These are phyloP conservation scores for Leptopilina clavipes DNA, from an alignment of 1,140 invertebrate species.

Conservation along the genomic window DNA sequence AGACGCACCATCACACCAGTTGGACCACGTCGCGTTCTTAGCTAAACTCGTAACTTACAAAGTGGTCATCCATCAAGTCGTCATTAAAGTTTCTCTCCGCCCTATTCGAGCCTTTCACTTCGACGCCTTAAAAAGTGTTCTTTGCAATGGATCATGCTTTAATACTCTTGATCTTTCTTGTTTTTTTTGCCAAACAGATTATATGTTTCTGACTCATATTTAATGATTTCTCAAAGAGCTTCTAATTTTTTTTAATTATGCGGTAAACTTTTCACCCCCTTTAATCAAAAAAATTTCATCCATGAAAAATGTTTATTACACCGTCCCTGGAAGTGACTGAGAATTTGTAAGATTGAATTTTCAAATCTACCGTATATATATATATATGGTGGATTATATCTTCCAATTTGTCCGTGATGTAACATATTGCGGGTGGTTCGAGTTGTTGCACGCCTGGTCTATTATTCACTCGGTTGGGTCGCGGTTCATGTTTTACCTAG, in stretches of 20 bases:
- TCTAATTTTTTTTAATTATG: too few relatives aligned
- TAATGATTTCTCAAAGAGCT: too few relatives aligned
- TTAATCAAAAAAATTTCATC: too few relatives aligned
- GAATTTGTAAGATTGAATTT: neutral
- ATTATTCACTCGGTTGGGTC: constrained; percentile 51
- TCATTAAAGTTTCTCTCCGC: constrained; percentile 1
- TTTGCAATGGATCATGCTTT: neutral
- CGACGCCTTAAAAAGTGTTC: neutral
- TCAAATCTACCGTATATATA: neutral
- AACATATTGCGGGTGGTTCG: constrained; percentile 45
- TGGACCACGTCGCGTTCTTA: neutral
- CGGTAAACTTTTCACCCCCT: too few relatives aligned
- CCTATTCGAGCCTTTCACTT: neutral
- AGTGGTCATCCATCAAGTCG: constrained; percentile 24
- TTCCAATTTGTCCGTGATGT: constrained; percentile 50
- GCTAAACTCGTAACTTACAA: constrained; percentile 21
- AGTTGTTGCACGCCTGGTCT: constrained; percentile 44
- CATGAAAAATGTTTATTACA: too few relatives aligned
- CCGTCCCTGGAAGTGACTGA: too few relatives aligned
- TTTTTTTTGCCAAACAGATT: neutral
- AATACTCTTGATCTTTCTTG: neutral
- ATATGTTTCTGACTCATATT: neutral
- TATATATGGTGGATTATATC: constrained; percentile 44
- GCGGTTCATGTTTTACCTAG: constrained; percentile 47
- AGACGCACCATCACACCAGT: neutral